Base-by-base conservation (phyloP, 2,888 invertebrate species). In the Tipula unca region DNA sequence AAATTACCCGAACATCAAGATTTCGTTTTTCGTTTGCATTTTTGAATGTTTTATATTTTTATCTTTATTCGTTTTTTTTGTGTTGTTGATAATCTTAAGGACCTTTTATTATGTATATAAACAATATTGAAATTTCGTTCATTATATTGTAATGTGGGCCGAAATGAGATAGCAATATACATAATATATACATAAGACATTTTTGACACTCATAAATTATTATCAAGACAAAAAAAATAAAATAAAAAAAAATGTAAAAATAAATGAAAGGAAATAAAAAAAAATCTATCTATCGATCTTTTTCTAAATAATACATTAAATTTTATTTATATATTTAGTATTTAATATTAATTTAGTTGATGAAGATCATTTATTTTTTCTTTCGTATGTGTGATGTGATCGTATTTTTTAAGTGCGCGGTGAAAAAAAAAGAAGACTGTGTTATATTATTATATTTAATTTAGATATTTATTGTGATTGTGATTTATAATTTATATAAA, bases 141-240 rank as follows among this genome's bases (percentile, higher is more conserved):
- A 25, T 69, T 25, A 69, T 25, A 69, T 25, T 48, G 25, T 25
- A 69, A 69, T 69, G 69, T 69, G 25, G 69, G 69, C 8, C 69
- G 10, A 69, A 69, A 69, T 69, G 69, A 25, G 69, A 69, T 25
- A 25, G 69, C 69, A 69, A 6, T 25, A 69, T 10, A 25, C 10
- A 69, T 25, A 69, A n/a, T 48, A 69, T 10, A 69, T 48, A 17
- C n/a, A 48, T n/a, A 69, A 69, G 69, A 69, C 69, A 69, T 69
- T 69, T 69, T 69, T 69, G 69, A 69, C 69, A 69, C 69, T 69
- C 69, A 69, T 69, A 69, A 69, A 69, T 69, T 69, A 69, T 69
- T 69, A 69, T 69, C 69, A 69, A 69, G 69, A 69, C 69, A 69
- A 20, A 69, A 69, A 69, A 69, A 69, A 20, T n/a, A 69, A 69